A percentile compares a stretch with the other conserved stretches of the same genome.
Evolutionary conservation across 2,888 invertebrate species (phyloP).

Genomic region (Ditula angustiorana): DNA sequence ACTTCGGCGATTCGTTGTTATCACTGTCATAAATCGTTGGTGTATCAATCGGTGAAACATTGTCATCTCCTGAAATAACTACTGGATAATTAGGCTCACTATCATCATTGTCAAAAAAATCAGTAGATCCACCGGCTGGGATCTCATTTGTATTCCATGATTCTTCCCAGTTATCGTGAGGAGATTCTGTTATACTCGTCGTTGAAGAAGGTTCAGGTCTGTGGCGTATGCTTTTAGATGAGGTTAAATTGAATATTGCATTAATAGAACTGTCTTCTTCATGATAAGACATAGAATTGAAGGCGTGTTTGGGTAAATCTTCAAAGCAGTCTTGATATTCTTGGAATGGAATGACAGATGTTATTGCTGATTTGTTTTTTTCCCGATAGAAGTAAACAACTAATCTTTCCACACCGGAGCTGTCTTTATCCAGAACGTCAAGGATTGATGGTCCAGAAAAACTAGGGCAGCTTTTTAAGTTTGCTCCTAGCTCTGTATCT

Average conservation of each 20-base stretch:
- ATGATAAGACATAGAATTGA: neutral
- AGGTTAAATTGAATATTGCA: neutral
- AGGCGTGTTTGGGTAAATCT: constrained; percentile 48
- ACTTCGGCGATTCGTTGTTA: neutral
- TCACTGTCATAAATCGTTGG: neutral
- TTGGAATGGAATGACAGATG: constrained; percentile 57
- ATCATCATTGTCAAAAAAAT: neutral
- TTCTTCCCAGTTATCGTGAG: neutral
- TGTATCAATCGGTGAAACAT: neutral
- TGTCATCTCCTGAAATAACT: neutral
- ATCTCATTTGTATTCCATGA: neutral
- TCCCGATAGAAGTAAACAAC: constrained; percentile 64
- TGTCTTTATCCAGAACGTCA: constrained; percentile 45
- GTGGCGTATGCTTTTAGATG: neutral
- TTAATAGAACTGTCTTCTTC: neutral
- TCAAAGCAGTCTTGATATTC: constrained; percentile 63
- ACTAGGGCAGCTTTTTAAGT: neutral
- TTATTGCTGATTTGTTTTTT: constrained; percentile 46
- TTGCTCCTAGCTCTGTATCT: neutral
- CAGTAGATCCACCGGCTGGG: neutral
- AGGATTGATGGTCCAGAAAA: constrained; percentile 40
- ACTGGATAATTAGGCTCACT: neutral
- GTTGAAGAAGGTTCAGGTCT: neutral
- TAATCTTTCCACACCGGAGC: constrained; percentile 55
- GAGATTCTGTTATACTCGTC: neutral